phyloP scores from a whole-genome alignment of 2,888 invertebrate genomes.

The Drosophila eohydei region DNA sequence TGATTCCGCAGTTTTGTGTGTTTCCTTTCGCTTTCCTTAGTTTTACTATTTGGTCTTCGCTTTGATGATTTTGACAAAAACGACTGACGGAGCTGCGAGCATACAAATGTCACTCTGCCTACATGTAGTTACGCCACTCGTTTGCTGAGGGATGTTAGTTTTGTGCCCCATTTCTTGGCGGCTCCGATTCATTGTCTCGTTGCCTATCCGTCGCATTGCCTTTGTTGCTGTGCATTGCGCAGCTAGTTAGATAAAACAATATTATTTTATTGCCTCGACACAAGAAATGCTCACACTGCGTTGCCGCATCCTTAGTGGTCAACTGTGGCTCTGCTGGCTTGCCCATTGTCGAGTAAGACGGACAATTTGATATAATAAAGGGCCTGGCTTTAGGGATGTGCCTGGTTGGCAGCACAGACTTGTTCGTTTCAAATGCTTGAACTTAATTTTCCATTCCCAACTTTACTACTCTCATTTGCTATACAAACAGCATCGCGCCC shows the following conservation, averaged over 20 bases:
- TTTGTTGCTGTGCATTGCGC: slow-evolving; percentile 34
- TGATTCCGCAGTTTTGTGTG: slow-evolving; percentile 37
- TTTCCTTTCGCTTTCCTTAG: slow-evolving; percentile 46
- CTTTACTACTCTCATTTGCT: slow-evolving; percentile 15
- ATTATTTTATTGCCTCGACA: slow-evolving; percentile 70
- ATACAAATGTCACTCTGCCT: slow-evolving; percentile 59
- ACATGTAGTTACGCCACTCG: slow-evolving; percentile 21
- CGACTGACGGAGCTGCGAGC: slow-evolving; percentile 52
- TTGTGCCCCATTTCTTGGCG: not conserved
- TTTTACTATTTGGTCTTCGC: slow-evolving; percentile 66
- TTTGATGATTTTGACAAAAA: slow-evolving; percentile 49
- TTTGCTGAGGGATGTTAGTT: slow-evolving; percentile 27
- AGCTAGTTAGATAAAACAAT: slow-evolving; percentile 74
- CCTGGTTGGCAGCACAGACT: slow-evolving; percentile 1
- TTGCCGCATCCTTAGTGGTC: slow-evolving; percentile 35
- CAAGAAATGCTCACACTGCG: slow-evolving; percentile 14
- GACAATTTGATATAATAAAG: slow-evolving; percentile 45
- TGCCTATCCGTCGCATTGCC: not conserved
- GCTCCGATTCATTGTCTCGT: not conserved
- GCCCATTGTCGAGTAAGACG: slow-evolving; percentile 29
- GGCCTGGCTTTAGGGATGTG: slow-evolving; percentile 22
- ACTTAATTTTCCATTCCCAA: slow-evolving; percentile 22
- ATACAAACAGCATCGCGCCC: slow-evolving; percentile 1
- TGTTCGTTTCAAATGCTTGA: slow-evolving; percentile 10
- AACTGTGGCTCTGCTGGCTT: slow-evolving; percentile 16